Conservation (phyloP, 2,113 vertebrate species). For the Sylvia atricapilla region DNA sequence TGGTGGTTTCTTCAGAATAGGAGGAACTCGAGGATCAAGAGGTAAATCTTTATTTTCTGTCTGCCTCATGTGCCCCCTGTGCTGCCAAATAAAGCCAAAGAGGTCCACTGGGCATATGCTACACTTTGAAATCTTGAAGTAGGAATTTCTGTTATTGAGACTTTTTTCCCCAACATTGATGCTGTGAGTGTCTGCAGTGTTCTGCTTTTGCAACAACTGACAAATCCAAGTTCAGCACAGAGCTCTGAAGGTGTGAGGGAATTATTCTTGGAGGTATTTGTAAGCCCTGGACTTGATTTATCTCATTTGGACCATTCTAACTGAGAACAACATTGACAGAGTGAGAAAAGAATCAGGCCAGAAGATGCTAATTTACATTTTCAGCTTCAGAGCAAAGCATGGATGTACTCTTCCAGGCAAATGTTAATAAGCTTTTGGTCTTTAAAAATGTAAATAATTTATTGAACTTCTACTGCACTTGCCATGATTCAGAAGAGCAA, state of each 20-base stretch:
- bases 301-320: not conserved
- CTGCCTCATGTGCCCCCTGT: rapidly evolving
- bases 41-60: not conserved
- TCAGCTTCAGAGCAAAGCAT: not conserved
- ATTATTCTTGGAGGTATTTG: not conserved
- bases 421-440: constrained; percentile 31
- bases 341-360: not conserved
- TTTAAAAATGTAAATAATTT: constrained; percentile 55
- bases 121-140: not conserved
- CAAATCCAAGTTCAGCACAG: not conserved
- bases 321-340: not conserved
- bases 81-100: not conserved
- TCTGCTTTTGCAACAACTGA: not conserved
- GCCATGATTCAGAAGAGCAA: constrained; percentile 13
- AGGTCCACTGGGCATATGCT: rapidly evolving
- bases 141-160: not conserved
- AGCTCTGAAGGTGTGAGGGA: not conserved
- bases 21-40: not conserved
- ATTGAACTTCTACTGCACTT: not conserved
- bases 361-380: not conserved
- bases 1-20: not conserved
- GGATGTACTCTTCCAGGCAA: constrained; percentile 26
- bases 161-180: not conserved
- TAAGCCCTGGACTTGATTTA: not conserved
- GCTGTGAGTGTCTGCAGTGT: not conserved